Conservation (phyloP, 2,797 vertebrate species). For the Numenius phaeopus region DNA sequence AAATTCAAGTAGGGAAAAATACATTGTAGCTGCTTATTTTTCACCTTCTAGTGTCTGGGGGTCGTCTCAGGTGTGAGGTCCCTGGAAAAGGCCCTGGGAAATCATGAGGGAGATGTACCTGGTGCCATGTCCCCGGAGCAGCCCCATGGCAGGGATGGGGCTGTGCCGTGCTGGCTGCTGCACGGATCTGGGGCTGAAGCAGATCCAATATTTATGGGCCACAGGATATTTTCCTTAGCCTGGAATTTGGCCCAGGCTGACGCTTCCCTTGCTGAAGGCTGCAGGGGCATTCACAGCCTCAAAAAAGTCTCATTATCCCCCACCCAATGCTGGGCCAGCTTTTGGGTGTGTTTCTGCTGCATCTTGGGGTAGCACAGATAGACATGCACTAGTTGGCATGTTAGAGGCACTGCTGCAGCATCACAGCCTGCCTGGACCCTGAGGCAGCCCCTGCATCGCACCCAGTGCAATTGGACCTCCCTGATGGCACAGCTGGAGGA, state of each 20-base stretch:
- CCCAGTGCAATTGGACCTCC: accelerated
- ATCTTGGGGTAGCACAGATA: not conserved
- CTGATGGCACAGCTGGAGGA: no score
- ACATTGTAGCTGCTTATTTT: not conserved
- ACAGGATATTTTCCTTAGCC: not conserved
- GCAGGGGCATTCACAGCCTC: not conserved
- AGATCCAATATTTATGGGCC: not conserved
- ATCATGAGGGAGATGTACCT: not conserved
- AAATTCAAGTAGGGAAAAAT: not conserved
- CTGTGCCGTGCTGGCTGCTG: accelerated
- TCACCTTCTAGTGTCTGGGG: accelerated
- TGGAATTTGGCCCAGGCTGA: not conserved
- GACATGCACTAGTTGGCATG: accelerated
- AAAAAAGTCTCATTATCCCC: accelerated
- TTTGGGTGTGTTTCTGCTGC: not conserved
- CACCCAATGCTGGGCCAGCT: not conserved
- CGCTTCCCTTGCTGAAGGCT: not conserved
- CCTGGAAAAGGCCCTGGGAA: not conserved
- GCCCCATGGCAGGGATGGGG: not conserved
- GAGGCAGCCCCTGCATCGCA: no score
- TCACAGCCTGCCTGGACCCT: not conserved
- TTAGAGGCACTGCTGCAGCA: not conserved
- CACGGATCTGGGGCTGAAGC: no score
- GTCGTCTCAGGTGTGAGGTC: not conserved
- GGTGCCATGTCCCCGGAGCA: not conserved